Conservation (phyloP, 2,797 vertebrate species). For the Oreortyx pictus region DNA sequence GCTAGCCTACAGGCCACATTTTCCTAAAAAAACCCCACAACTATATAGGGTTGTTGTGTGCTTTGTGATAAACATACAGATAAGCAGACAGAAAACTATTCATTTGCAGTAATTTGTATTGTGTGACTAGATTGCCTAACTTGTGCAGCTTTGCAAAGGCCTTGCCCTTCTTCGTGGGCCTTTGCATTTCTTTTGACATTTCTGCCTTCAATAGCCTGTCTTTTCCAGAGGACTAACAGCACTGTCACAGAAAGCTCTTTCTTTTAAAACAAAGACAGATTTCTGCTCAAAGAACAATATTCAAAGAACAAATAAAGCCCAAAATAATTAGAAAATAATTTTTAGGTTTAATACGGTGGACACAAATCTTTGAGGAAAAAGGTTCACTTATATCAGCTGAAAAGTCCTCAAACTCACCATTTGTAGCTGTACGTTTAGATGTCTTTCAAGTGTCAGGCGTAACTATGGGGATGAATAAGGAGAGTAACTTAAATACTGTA, state of each 20-base stretch:
- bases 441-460: neutral
- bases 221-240: neutral
- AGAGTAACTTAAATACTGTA: neutral
- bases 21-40: neutral
- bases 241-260: neutral
- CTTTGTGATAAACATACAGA: neutral
- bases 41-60: neutral
- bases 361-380: neutral
- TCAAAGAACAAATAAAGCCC: neutral
- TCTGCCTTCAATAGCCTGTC: neutral
- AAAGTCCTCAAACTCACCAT: neutral
- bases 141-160: neutral
- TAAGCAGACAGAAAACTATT: neutral
- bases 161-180: neutral
- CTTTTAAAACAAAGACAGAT: neutral
- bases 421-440: neutral
- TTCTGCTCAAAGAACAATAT: neutral
- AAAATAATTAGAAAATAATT: neutral
- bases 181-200: neutral
- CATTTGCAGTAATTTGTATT: neutral
- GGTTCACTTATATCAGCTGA: neutral
- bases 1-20: neutral
- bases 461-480: neutral
- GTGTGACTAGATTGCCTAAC: neutral
- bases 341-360: neutral